Evolutionary conservation across 1,140 invertebrate species (phyloP).

Genomic region (Araneus ventricosus): DNA sequence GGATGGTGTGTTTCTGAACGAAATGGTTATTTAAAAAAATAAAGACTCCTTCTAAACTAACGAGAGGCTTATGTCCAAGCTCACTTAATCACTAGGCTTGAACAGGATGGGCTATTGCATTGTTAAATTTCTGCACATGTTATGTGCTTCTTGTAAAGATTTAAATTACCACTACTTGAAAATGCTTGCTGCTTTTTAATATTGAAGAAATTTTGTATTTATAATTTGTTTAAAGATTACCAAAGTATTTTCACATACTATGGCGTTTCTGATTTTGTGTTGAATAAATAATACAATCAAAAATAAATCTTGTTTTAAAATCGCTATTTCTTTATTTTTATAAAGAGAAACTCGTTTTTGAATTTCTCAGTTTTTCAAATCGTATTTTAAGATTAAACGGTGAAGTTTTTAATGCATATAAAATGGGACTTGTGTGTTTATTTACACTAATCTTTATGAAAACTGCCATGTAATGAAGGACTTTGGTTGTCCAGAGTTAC

Average conservation of each 20-base stretch:
- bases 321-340: not conserved
- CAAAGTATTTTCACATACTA: constrained; percentile 28
- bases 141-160: constrained; percentile 7
- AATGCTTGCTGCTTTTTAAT: constrained; percentile 37
- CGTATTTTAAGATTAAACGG: too few species aligned
- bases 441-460: too few species aligned
- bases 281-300: constrained; percentile 11
- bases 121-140: not conserved
- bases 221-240: constrained; percentile 21
- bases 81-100: not conserved
- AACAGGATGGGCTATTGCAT: constrained; percentile 1
- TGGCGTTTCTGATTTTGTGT: constrained; percentile 5
- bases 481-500: too few species aligned
- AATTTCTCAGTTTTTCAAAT: too few species aligned
- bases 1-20: constrained; percentile 4
- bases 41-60: constrained; percentile 21
- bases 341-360: too few species aligned
- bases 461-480: too few species aligned
- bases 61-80: not conserved
- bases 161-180: not conserved
- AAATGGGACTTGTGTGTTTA: too few species aligned
- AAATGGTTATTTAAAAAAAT: constrained; percentile 15
- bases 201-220: constrained; percentile 27
- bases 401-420: too few species aligned
- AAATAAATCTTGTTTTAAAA: constrained; percentile 16